Conservation (phyloP, 2,113 vertebrate species). For the Petromus typicus region DNA sequence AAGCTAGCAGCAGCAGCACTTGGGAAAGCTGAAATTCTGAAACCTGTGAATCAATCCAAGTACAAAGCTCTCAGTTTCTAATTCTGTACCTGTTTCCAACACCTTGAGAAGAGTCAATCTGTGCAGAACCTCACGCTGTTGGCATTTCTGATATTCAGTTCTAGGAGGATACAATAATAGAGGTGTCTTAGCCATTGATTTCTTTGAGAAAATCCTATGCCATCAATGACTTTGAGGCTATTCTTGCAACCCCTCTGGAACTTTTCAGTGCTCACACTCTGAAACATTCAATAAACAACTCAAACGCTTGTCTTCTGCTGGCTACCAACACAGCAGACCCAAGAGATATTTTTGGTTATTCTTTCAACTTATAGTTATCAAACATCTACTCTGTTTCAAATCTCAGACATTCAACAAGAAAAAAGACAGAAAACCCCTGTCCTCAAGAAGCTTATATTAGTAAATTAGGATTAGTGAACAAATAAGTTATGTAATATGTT, state of each 20-base stretch:
- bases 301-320: background rate
- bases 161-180: slow-evolving; percentile 52
- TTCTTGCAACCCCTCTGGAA: slow-evolving; percentile 50
- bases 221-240: slow-evolving; percentile 33
- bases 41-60: slow-evolving; percentile 75
- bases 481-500: background rate
- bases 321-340: background rate
- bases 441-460: background rate
- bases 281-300: slow-evolving; percentile 36
- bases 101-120: slow-evolving; percentile 74
- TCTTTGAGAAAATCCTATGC: slow-evolving; percentile 48
- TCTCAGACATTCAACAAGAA: background rate
- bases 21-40: slow-evolving; percentile 64
- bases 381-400: background rate
- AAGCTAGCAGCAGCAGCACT: slow-evolving; percentile 65
- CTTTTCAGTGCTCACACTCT: slow-evolving; percentile 1
- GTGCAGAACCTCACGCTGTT: slow-evolving; percentile 71
- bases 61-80: slow-evolving; percentile 73
- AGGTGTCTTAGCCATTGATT: slow-evolving; percentile 65
- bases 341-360: background rate
- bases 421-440: background rate
- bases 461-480: slow-evolving; percentile 30
- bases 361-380: slow-evolving; percentile 37
- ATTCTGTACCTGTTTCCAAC: slow-evolving; percentile 72
- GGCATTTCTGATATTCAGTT: slow-evolving; percentile 67